Evolutionary conservation across 2,797 vertebrate species (phyloP), one percentile per base, ranked within the genome.

Genomic region (Hemitrygon akajei): DNA sequence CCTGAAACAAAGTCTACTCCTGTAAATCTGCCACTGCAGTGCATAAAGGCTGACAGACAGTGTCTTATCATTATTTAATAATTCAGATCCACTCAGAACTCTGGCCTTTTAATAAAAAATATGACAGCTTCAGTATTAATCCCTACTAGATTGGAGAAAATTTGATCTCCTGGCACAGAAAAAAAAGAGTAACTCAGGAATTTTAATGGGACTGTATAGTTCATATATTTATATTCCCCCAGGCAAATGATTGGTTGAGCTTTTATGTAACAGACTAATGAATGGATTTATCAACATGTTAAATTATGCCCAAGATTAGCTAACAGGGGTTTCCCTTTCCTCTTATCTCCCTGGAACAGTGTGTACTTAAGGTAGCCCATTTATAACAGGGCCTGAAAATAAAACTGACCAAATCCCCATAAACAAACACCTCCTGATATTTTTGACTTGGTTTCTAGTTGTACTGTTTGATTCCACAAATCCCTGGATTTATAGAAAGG

Each of bases 111-210:
- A 37, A 69, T 34, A 14, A 92, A 73, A 56, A 93, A 93, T 56
- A 92, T 30, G 91, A 93, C 58, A 58, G 58, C 58, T 27, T 73
- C 40, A 56, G 71, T 56, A 40, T 16, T 93, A 58, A 93, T 47
- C 58, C 91, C 40, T 93, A 56, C 69, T 75, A 93, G 73, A 93
- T 75, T 47, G 34, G 91, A 93, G 91, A 93, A 93, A 93, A 93
- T 93, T 10, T 93, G 91, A 75, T 76, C 69, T 76, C 40, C 37
- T 76, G 40, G 16, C 71, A 27, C 22, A 30, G 25, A 37, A 89
- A 89, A 89, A 69, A 73, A 79, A 73, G 37, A n/a, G 37, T n/a
- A 40, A 25, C 63, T 69, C 89, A 92, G 37, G 40, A 34, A 92
- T 25, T 71, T 47, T 22, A 71, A 3, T 73, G 22, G 89, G 66